A percentile compares a stretch with the other conserved stretches of the same genome.
These are phyloP conservation scores for Podarcis lilfordi DNA, from an alignment of 2,797 vertebrate species.

Conservation along the genomic window DNA sequence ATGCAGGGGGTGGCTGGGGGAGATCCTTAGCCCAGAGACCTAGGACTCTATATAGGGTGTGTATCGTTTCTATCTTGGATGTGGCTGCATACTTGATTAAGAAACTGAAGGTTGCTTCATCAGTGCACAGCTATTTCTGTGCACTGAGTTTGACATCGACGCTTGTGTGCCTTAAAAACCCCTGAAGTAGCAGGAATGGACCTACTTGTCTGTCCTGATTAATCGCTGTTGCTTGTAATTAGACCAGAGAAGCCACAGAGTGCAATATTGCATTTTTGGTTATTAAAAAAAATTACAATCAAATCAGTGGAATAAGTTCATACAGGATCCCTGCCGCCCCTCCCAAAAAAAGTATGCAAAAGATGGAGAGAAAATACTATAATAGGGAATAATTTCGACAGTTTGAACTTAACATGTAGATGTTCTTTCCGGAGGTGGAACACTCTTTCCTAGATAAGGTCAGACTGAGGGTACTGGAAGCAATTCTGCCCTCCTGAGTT, in stretches of 20 bases:
- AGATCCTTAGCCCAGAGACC: conserved; percentile 20
- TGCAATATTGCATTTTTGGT: conserved; percentile 37
- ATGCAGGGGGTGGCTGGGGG: neutral
- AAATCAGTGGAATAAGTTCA: neutral
- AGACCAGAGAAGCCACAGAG: conserved; percentile 25
- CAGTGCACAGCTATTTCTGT: conserved; percentile 48
- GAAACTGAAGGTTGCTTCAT: conserved; percentile 53
- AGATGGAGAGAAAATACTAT: conserved; percentile 17
- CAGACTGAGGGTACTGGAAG: neutral
- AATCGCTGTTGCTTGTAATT: conserved; percentile 35
- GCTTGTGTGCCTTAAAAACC: conserved; percentile 37
- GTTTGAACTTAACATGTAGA: conserved; percentile 53
- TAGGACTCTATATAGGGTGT: conserved; percentile 57
- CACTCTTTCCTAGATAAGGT: conserved; percentile 69
- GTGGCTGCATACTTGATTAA: conserved; percentile 56
- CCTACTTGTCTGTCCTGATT: conserved; percentile 29
- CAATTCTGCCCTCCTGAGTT: neutral
- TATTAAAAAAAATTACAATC: neutral
- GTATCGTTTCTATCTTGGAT: conserved; percentile 54
- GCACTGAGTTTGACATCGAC: conserved; percentile 61
- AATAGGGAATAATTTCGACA: conserved; percentile 50
- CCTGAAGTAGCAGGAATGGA: conserved; percentile 44
- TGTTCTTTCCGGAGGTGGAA: conserved; percentile 68
- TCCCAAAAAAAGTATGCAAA: neutral
- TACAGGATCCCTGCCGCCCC: neutral